Evolutionary conservation across 2,113 vertebrate species (phyloP).

Genomic region (Mesitornis unicolor): DNA sequence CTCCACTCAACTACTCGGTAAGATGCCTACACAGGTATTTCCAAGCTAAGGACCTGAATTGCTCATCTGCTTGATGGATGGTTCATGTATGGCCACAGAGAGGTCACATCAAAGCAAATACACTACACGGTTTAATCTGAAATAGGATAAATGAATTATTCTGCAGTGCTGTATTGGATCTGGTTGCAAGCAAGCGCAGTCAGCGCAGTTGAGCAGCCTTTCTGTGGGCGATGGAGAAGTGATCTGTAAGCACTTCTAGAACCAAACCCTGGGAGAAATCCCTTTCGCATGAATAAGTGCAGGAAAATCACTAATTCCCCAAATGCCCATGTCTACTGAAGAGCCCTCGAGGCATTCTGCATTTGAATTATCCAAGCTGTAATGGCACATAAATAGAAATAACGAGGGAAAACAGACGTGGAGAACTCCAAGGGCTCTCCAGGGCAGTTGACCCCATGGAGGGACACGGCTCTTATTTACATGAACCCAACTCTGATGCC

Average conservation of each 20-base stretch:
- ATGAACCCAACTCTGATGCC: not conserved
- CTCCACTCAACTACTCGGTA: not conserved
- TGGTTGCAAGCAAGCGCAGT: not conserved
- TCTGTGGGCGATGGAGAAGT: not conserved
- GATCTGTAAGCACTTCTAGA: not conserved
- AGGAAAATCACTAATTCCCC: not conserved
- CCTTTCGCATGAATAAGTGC: not conserved
- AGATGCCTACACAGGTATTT: not conserved
- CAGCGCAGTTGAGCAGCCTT: not conserved
- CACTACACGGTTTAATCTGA: not conserved
- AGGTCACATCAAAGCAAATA: not conserved
- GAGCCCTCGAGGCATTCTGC: not conserved
- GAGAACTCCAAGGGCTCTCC: not conserved
- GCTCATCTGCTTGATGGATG: not conserved
- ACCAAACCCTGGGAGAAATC: not conserved
- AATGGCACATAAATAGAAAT: not conserved
- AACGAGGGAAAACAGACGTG: not conserved
- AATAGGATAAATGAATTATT: not conserved
- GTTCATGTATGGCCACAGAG: not conserved
- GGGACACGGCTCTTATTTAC: not conserved
- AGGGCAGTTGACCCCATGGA: not conserved
- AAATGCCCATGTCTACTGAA: not conserved
- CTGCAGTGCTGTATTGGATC: not conserved
- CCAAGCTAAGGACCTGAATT: not conserved
- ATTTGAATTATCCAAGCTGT: not conserved